phyloP scores from a whole-genome alignment of 2,888 invertebrate species.

The Pseudococcus jackbeardsleyi region DNA sequence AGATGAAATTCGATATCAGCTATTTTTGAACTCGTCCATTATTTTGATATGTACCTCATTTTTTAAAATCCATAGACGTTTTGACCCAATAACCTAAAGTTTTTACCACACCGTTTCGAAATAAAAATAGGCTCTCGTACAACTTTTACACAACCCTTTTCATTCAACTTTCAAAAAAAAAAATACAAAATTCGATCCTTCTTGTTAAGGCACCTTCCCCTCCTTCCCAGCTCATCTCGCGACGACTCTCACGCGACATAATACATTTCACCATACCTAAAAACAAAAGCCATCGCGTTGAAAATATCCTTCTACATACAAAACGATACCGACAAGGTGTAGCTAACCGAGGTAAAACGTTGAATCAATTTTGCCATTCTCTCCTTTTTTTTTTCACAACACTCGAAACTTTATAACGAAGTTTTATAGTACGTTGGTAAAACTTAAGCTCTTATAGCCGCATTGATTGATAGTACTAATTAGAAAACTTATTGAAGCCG shows the following conservation, averaged over 20 bases:
- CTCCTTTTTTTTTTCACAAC: neutral
- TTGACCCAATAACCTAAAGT: no score
- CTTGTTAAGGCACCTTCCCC: neutral
- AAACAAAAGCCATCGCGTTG: neutral
- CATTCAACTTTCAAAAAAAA: neutral
- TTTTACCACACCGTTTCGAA: no score
- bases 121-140: no score
- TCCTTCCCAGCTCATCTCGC: neutral
- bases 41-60: no score
- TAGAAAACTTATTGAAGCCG: constrained; percentile 50
- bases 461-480: constrained; percentile 30
- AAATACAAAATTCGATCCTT: neutral
- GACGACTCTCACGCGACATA: neutral
- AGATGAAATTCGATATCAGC: no score
- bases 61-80: no score
- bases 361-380: neutral
- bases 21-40: no score
- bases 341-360: neutral
- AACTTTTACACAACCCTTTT: no score
- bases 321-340: neutral
- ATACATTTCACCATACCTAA: neutral
- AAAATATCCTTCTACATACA: neutral
- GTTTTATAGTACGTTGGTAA: constrained; percentile 35
- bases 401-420: constrained; percentile 16
- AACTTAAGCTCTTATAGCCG: neutral